These are phyloP conservation scores for Hemithea aestivaria DNA, from an alignment of 2,888 invertebrate species.

Conservation along the genomic window DNA sequence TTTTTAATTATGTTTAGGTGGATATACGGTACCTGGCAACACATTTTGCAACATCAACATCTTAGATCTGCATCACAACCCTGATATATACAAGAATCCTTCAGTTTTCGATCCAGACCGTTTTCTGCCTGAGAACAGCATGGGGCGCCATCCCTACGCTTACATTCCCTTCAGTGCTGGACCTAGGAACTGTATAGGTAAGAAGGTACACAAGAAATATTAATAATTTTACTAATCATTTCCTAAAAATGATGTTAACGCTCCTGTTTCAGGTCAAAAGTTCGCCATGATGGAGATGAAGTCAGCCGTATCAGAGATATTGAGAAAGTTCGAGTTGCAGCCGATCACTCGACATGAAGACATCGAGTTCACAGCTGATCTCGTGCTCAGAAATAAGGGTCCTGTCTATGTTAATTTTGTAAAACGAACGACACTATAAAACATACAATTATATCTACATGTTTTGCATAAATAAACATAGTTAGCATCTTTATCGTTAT, in stretches of 20 bases:
- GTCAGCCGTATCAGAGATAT: conserved; percentile 66
- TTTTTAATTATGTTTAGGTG: conserved; percentile 29
- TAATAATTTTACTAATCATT: background rate
- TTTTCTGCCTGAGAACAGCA: conserved; percentile 79
- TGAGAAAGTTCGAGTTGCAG: conserved; percentile 66
- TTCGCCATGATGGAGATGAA: conserved; percentile 82
- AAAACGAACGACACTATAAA: conserved; percentile 27
- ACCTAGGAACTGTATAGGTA: conserved; percentile 81
- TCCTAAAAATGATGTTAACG: too few relatives aligned
- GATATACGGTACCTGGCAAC: conserved; percentile 62
- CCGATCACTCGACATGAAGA: conserved; percentile 69
- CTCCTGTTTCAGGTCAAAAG: conserved; percentile 74
- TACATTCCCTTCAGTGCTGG: conserved; percentile 85
- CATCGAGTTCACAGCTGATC: conserved; percentile 49
- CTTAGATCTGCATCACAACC: conserved; percentile 81
- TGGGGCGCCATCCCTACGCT: conserved; percentile 79
- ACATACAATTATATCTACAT: too few relatives aligned
- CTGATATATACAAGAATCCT: conserved; percentile 81
- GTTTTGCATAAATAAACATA: too few relatives aligned
- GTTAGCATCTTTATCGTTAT: too few relatives aligned
- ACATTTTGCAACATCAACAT: conserved; percentile 75
- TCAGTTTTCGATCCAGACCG: conserved; percentile 84
- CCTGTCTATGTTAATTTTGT: conserved; percentile 58
- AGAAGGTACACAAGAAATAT: background rate
- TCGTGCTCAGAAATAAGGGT: conserved; percentile 55